These are phyloP conservation scores for Bradypodion pumilum DNA, from an alignment of 2,797 vertebrate genomes.

Conservation along the genomic window DNA sequence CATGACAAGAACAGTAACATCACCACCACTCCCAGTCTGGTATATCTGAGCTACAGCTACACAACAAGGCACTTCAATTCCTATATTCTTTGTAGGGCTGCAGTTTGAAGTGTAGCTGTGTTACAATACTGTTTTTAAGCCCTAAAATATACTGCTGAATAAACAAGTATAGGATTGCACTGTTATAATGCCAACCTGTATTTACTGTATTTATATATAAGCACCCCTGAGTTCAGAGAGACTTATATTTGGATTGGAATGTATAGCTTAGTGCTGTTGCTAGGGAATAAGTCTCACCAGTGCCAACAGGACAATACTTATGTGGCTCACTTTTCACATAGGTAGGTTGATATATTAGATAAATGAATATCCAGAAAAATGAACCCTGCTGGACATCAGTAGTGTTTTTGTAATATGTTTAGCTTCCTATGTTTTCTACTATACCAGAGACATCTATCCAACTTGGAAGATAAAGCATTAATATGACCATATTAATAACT, in stretches of 20 bases:
- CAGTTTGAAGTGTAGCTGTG: neutral
- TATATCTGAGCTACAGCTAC: neutral
- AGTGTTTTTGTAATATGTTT: constrained; percentile 53
- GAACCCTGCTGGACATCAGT: constrained; percentile 45
- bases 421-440: constrained; percentile 42
- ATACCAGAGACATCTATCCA: constrained; percentile 48
- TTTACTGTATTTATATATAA: neutral
- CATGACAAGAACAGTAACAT: neutral
- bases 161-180: neutral
- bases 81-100: neutral
- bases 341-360: neutral
- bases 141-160: neutral
- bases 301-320: neutral
- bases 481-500: neutral
- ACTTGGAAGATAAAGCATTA: constrained; percentile 31
- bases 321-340: neutral
- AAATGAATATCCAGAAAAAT: constrained; percentile 24
- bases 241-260: neutral
- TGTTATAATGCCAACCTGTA: neutral
- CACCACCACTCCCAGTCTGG: neutral
- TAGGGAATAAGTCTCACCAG: neutral
- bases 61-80: neutral
- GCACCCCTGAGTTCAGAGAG: neutral
- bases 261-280: neutral
- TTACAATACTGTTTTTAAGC: neutral